Base-by-base conservation (phyloP, 2,888 invertebrate genomes). In the Papilio protenor region DNA sequence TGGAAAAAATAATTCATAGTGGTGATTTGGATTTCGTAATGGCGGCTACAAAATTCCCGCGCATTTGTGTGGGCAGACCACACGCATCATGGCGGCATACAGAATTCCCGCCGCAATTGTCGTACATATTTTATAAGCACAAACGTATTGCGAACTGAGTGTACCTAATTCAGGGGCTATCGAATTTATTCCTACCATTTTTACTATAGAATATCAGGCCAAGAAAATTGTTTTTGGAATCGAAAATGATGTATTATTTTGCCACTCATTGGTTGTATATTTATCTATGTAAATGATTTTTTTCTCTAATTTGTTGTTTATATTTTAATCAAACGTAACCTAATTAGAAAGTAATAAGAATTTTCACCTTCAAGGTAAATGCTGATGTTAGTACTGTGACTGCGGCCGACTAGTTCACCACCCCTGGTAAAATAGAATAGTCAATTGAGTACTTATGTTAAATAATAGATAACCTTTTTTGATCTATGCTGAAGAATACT, bases 31-130 rank as follows among this genome's bases (percentile, higher is more conserved):
- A 75, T 40, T 69, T 1, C 66, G 55, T 73, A 55, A 77, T 73
- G 55, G 45, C 55, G 40, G 61, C 77, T 57, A 77, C 23, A 45
- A 69, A 75, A 64, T 57, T 66, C 73, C 52, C 73, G 57, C 69
- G 55, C 77, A 73, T 27, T 77, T 45, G n/a, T 73, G 66, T 27
- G 76, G 57, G 49, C 27, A 73, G 69, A 77, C 73, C 73, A 66
- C 73, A 77, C 73, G 45, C 73, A 73, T 73, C 66, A 69, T 45
- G 40, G 64, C 64, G 66, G 64, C 64, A 72, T 76, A 64, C 59
- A 18, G 64, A 55, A 73, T 69, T 55, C 55, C 23, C 64, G 40
- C 55, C 66, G 69, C 52, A 52, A 40, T 49, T 72, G 61, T 61
- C 71, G 64, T 23, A 72, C 49, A 21, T 64, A 75, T 75, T 75